Percentiles rank a stretch among this genome's conserved stretches.
These are phyloP conservation scores for Spicauda simplicius DNA, from an alignment of 2,888 invertebrate species.

Conservation along the genomic window DNA sequence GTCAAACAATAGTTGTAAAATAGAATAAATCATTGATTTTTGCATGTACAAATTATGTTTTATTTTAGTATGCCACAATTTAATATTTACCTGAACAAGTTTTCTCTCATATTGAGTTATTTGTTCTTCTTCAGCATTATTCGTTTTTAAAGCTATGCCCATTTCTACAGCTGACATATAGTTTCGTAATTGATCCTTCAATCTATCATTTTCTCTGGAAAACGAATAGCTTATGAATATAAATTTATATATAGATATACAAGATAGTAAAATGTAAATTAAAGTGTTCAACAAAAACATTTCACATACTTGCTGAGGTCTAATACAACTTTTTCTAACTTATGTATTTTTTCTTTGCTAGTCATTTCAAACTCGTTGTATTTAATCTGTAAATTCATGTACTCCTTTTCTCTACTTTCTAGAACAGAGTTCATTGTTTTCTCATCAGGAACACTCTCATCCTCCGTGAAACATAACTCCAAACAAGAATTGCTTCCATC, in stretches of 20 bases:
- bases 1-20: too few relatives aligned
- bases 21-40: too few relatives aligned
- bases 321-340: conserved; percentile 83
- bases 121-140: conserved; percentile 85
- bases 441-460: conserved; percentile 70
- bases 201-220: conserved; percentile 91
- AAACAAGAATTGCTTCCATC: conserved; percentile 79
- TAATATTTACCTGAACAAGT: conserved; percentile 89
- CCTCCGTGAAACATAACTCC: conserved; percentile 79
- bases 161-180: conserved; percentile 96
- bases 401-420: conserved; percentile 77
- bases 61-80: neutral
- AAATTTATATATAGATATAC: neutral
- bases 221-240: conserved; percentile 18
- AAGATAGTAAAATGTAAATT: neutral
- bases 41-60: too few relatives aligned
- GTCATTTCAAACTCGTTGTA: conserved; percentile 74
- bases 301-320: conserved; percentile 85
- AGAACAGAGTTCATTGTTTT: conserved; percentile 62
- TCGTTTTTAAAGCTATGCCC: conserved; percentile 90
- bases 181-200: conserved; percentile 93
- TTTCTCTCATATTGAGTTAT: conserved; percentile 93
- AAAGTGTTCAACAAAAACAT: neutral
- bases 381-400: conserved; percentile 81
- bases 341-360: conserved; percentile 76